Conservation (phyloP, 2,113 vertebrate genomes). For the Zeus faber region DNA sequence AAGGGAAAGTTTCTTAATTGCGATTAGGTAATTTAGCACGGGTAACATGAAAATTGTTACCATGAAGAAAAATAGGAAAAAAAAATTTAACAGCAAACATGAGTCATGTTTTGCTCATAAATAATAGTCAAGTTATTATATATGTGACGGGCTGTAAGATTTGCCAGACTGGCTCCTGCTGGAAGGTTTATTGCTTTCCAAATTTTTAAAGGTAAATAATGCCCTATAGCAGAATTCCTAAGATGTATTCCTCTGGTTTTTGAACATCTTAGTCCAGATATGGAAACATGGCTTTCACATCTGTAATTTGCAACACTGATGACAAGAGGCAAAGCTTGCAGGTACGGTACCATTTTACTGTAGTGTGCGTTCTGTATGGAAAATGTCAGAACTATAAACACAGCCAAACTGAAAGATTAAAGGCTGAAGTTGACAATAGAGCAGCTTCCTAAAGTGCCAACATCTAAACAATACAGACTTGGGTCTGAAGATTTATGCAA, state of each 20-base stretch:
- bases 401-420: no score
- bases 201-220: constrained; percentile 12
- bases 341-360: background rate
- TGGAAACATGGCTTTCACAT: constrained; percentile 3
- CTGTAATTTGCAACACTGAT: background rate
- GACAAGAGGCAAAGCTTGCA: background rate
- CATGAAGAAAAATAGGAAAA: constrained; percentile 23
- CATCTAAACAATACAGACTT: no score
- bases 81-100: no score
- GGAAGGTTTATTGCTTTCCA: constrained; percentile 24
- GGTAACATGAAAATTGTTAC: constrained; percentile 20
- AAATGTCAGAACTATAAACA: no score
- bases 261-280: constrained; percentile 3
- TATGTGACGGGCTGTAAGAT: constrained; percentile 12
- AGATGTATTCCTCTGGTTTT: background rate
- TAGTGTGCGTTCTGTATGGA: constrained; percentile 1
- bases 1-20: no score
- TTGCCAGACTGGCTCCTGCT: constrained; percentile 23
- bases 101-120: constrained; percentile 27
- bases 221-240: constrained; percentile 17
- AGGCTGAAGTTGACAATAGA: no score
- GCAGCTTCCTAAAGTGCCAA: no score
- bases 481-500: no score
- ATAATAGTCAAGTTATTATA: constrained; percentile 9
- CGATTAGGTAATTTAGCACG: background rate